Evolutionary conservation across 2,113 vertebrate genomes (phyloP).

Genomic region (Hydropotes inermis): DNA sequence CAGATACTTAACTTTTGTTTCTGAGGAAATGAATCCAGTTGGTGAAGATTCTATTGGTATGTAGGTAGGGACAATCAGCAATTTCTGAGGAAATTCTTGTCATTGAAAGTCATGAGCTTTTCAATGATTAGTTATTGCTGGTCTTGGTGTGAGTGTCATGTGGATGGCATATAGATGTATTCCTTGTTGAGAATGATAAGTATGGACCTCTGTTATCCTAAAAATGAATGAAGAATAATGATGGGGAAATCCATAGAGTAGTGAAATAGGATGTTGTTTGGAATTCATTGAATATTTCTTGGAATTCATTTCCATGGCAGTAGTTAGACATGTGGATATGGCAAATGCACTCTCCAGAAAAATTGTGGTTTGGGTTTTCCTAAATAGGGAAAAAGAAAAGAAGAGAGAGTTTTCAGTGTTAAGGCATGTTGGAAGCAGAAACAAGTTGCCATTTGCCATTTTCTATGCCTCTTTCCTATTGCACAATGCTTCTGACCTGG

Average conservation of each 20-base stretch:
- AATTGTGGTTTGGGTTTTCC: not conserved
- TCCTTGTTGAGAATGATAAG: not conserved
- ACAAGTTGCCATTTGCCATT: not conserved
- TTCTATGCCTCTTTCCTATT: not conserved
- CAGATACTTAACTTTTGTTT: not conserved
- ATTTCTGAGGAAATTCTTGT: not conserved
- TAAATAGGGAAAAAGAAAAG: not conserved
- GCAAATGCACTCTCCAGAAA: not conserved
- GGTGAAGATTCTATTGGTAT: not conserved
- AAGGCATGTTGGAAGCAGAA: not conserved
- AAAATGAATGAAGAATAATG: not conserved
- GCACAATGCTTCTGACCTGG: not conserved
- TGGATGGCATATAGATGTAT: not conserved
- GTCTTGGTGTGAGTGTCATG: not conserved
- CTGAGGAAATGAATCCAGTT: not conserved
- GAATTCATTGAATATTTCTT: not conserved
- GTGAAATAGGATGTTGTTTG: not conserved
- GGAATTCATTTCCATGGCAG: not conserved
- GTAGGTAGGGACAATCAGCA: not conserved
- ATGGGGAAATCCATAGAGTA: not conserved
- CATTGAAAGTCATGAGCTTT: not conserved
- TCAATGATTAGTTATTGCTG: not conserved
- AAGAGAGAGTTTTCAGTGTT: not conserved
- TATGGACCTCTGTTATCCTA: not conserved
- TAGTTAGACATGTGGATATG: not conserved